Evolutionary conservation across 2,888 invertebrate species (phyloP).

Genomic region (Andricus quercusramuli): DNA sequence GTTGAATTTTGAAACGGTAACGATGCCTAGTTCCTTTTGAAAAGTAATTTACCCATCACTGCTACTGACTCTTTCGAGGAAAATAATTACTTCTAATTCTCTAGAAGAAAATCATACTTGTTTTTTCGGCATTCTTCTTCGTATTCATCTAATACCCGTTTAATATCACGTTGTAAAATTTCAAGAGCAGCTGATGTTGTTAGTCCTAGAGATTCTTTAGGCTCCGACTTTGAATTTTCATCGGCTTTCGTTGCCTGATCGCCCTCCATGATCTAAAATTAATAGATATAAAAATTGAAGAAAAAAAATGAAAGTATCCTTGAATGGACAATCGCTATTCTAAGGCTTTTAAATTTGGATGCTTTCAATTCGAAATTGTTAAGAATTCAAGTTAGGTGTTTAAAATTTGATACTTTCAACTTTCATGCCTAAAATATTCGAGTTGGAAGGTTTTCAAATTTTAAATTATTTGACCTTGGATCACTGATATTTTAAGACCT

Average conservation of each 20-base stretch:
- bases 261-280: conserved; percentile 64
- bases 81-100: conserved; percentile 18
- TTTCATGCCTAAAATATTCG: not conserved
- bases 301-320: not conserved
- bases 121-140: conserved; percentile 82
- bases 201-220: conserved; percentile 79
- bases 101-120: conserved; percentile 74
- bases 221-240: conserved; percentile 55
- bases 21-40: no score
- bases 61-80: no score
- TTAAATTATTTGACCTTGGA: no score
- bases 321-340: not conserved
- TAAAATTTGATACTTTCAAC: not conserved
- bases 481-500: no score
- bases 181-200: conserved; percentile 85
- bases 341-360: not conserved
- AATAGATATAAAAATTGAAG: not conserved
- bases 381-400: not conserved
- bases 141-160: conserved; percentile 83
- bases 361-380: not conserved
- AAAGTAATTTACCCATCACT: no score
- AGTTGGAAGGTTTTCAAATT: not conserved
- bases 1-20: no score
- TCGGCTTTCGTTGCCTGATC: conserved; percentile 57
- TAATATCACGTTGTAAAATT: conserved; percentile 86